Base-by-base conservation (phyloP, 2,113 vertebrate species). In the Pica pica region DNA sequence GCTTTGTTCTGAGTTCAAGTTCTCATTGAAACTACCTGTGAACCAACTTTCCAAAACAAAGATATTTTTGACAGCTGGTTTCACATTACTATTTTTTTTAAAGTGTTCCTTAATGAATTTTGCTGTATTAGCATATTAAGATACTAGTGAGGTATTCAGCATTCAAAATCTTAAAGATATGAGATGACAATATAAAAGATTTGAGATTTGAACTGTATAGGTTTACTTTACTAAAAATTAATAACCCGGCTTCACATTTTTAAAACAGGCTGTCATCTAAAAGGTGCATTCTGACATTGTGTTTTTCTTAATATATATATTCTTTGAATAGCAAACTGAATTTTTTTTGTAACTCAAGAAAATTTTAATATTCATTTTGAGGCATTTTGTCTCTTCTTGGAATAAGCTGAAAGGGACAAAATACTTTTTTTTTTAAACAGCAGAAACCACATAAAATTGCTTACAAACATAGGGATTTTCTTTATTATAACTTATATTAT, bases 1-100 rank as follows among this genome's bases (percentile, higher is more conserved):
- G 93, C 95, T 97, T 97, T 97, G 96, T 96, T 97, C 96, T 86
- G 83, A 95, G 85, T 97, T 94, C 87, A 95, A 96, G 87, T 96
- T 97, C 96, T 97, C 90, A 93, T 41, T 73, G 89, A 97, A 97
- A 92, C 81, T 97, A 97, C 95, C 97, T 97, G 88, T 93, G 95
- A 97, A 93, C 92, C 84, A 91, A 81, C 91, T 96, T 95, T 86
- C 64, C 84, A 93, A 95, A 97, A 96, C 89, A 95, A 94, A 97
- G 90, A 95, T 65, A 84, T 83, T 84, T 90, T 57, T 95, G 83
- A 87, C 96, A 96, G 91, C 79, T 83, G 49, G 80, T 94, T 94
- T 96, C 63, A 87, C 92, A 93, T 79, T 92, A 69, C 56, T 91
- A 74, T 75, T 64, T 64, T 64, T 68, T 65, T 67, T 60, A 0